These are phyloP conservation scores for Triplophysa dalaica DNA, from an alignment of 2,113 vertebrate genomes.

Conservation along the genomic window DNA sequence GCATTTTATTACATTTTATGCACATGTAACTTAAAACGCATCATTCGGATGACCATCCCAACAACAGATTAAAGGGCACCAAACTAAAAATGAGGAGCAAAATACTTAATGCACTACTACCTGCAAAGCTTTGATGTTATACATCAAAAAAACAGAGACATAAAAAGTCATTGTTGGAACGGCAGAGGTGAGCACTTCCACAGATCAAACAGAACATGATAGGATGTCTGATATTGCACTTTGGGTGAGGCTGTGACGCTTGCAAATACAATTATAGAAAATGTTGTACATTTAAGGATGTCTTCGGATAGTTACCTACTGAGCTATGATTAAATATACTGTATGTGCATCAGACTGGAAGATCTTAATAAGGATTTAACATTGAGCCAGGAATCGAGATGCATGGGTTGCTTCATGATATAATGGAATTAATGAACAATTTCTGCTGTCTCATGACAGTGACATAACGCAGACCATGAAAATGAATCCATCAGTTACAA, in stretches of 20 bases:
- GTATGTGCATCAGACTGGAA: constrained; percentile 23
- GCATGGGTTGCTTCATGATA: constrained; percentile 4
- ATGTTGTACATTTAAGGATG: not conserved
- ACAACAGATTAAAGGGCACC: not conserved
- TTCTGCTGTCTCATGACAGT: not conserved
- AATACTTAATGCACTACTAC: not conserved
- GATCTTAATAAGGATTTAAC: constrained; percentile 4
- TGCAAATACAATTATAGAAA: not conserved
- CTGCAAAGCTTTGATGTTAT: constrained; percentile 42
- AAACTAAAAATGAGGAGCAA: constrained; percentile 11
- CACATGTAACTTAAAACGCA: not conserved
- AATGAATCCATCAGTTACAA: not conserved
- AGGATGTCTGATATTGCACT: not conserved
- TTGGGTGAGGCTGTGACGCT: not conserved
- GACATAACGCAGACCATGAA: not conserved
- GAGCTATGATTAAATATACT: not conserved
- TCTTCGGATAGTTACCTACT: not conserved
- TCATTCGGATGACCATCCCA: not conserved
- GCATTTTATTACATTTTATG: not conserved
- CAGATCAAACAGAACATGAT: constrained; percentile 31
- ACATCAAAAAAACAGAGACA: constrained; percentile 39
- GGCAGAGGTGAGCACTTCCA: not conserved
- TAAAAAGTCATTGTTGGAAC: constrained; percentile 6
- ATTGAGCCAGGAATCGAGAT: constrained; percentile 22
- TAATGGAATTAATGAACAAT: constrained; percentile 32